Conservation (phyloP, 2,797 vertebrate species). For the Sciurus vulgaris region DNA sequence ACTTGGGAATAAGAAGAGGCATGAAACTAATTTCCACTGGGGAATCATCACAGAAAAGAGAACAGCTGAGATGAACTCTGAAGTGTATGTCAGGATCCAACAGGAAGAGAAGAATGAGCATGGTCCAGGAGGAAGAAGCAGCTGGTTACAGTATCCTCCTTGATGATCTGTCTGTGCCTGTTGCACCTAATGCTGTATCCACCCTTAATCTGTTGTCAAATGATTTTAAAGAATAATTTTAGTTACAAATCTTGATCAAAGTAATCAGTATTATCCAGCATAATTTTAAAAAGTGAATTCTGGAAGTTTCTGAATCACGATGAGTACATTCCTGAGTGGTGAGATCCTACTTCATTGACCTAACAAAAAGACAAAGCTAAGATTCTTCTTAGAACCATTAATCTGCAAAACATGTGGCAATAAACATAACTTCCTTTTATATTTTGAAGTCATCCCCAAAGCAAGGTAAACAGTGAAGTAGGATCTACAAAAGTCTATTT, state of each 20-base stretch:
- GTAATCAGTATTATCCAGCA: background rate
- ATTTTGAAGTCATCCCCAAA: constrained; percentile 51
- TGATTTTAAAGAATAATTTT: constrained; percentile 1
- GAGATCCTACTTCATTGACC: constrained; percentile 13
- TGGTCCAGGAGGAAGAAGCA: background rate
- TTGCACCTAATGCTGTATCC: background rate
- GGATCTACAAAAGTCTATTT: constrained; percentile 49
- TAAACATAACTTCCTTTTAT: constrained; percentile 53
- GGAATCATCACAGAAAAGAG: background rate
- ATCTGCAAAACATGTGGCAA: constrained; percentile 62
- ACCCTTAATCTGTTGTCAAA: background rate
- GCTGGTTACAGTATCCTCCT: background rate
- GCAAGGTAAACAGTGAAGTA: constrained; percentile 56
- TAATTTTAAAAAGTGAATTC: constrained; percentile 51
- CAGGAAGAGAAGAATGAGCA: background rate
- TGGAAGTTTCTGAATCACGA: constrained; percentile 8
- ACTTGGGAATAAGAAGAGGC: background rate
- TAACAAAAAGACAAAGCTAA: constrained; percentile 62
- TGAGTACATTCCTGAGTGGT: constrained; percentile 16
- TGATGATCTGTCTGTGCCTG: background rate
- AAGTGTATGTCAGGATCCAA: background rate
- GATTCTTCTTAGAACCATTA: constrained; percentile 68
- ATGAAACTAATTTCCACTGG: background rate
- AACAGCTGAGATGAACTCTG: background rate
- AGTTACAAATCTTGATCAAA: background rate